phyloP scores from a whole-genome alignment of 2,888 invertebrate genomes.

The Sarcophaga rosellei region DNA sequence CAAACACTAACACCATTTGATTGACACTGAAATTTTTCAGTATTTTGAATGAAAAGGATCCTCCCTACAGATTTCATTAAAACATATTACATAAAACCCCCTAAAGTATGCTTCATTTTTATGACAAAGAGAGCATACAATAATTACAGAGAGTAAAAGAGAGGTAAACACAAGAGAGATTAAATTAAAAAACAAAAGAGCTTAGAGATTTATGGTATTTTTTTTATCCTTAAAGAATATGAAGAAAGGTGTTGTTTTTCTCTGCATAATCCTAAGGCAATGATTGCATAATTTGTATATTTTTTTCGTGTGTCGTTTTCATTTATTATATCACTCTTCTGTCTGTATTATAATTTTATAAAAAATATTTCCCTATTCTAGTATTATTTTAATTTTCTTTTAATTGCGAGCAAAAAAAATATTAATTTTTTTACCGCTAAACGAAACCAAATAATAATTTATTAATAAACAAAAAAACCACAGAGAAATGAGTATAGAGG shows the following conservation, averaged over 20 bases:
- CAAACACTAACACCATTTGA: too few species aligned
- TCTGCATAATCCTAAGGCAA: background rate
- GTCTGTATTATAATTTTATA: constrained; percentile 4
- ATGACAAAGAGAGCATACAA: background rate
- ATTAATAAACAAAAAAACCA: constrained; percentile 9
- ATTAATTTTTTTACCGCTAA: constrained; percentile 28
- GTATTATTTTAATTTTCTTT: constrained; percentile 21
- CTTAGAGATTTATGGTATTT: background rate
- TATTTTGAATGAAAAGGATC: too few species aligned
- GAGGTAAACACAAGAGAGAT: background rate
- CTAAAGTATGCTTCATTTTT: background rate
- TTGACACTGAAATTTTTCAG: too few species aligned
- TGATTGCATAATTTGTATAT: constrained; percentile 43
- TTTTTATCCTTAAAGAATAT: background rate
- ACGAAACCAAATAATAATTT: constrained; percentile 35
- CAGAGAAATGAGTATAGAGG: constrained; percentile 62
- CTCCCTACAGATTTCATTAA: too few species aligned
- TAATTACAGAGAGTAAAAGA: background rate
- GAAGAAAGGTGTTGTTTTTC: background rate
- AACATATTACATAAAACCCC: background rate
- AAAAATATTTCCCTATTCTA: constrained; percentile 2
- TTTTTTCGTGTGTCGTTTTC: constrained; percentile 8
- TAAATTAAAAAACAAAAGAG: background rate
- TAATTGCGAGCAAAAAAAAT: constrained; percentile 9
- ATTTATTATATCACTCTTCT: background rate